phyloP scores from a whole-genome alignment of 2,888 invertebrate species.

The Thyatira batis region DNA sequence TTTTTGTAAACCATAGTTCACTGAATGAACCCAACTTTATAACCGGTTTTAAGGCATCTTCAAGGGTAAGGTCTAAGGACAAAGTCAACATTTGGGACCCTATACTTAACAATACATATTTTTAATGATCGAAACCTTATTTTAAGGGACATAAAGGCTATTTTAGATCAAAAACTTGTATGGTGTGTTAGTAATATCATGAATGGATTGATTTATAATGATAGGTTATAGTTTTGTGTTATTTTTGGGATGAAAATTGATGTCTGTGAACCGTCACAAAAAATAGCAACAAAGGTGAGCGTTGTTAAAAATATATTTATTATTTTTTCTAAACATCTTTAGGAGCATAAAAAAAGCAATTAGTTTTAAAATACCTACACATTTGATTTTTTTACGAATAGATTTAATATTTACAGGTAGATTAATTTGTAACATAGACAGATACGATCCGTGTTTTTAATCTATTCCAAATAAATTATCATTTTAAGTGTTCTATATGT shows the following conservation, averaged over 20 bases:
- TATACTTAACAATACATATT: not conserved
- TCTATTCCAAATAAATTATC: no score
- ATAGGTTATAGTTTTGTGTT: not conserved
- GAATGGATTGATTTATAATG: not conserved
- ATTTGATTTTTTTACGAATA: no score
- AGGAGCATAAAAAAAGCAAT: no score
- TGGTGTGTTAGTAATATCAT: not conserved
- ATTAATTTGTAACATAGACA: no score
- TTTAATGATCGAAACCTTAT: not conserved
- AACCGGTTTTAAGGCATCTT: slow-evolving; percentile 34
- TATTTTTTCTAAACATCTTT: no score
- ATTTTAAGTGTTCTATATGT: no score
- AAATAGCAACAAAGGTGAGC: no score
- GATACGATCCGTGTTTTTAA: no score
- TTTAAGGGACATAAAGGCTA: not conserved
- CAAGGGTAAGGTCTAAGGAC: slow-evolving; percentile 24
- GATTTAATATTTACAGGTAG: no score
- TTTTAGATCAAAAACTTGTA: not conserved
- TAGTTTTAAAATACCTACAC: no score
- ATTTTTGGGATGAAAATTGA: not conserved
- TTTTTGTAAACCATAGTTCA: slow-evolving; percentile 15
- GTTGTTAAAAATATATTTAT: no score
- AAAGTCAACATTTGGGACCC: not conserved
- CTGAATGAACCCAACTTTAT: slow-evolving; percentile 27
- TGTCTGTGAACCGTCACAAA: not conserved